These are phyloP conservation scores for Saturnia japonica DNA, from an alignment of 2,888 invertebrate species.

Conservation along the genomic window DNA sequence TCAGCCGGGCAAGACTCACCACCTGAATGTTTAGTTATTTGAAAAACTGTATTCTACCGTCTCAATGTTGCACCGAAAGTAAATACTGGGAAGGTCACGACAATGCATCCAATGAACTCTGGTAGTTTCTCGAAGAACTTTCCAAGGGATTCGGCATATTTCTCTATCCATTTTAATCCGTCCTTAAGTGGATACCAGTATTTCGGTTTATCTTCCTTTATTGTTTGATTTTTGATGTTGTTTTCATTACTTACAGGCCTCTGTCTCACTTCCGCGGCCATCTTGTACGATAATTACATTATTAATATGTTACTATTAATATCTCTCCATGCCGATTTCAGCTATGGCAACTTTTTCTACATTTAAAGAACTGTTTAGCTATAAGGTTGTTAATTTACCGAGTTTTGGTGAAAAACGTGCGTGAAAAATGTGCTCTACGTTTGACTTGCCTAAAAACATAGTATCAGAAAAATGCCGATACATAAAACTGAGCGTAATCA, in stretches of 20 bases:
- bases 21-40: neutral
- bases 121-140: slow-evolving; percentile 82
- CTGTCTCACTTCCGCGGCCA: slow-evolving; percentile 38
- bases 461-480: too few species aligned
- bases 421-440: too few species aligned
- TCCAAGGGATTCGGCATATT: slow-evolving; percentile 77
- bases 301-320: too few species aligned
- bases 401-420: too few species aligned
- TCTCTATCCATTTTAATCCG: slow-evolving; percentile 84
- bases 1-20: too few species aligned
- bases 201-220: slow-evolving; percentile 37
- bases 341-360: too few species aligned
- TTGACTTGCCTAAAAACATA: too few species aligned
- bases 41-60: slow-evolving; percentile 60
- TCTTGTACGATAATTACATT: slow-evolving; percentile 2
- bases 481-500: too few species aligned
- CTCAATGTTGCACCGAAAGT: slow-evolving; percentile 83
- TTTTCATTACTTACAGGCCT: slow-evolving; percentile 31
- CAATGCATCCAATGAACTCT: slow-evolving; percentile 73
- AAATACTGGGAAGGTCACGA: slow-evolving; percentile 83
- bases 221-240: slow-evolving; percentile 21
- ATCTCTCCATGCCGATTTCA: too few species aligned
- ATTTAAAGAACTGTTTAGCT: too few species aligned
- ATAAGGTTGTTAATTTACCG: too few species aligned
- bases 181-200: slow-evolving; percentile 79